These are phyloP conservation scores for Aplocera efformata DNA, from an alignment of 2,888 invertebrate species.

Conservation along the genomic window DNA sequence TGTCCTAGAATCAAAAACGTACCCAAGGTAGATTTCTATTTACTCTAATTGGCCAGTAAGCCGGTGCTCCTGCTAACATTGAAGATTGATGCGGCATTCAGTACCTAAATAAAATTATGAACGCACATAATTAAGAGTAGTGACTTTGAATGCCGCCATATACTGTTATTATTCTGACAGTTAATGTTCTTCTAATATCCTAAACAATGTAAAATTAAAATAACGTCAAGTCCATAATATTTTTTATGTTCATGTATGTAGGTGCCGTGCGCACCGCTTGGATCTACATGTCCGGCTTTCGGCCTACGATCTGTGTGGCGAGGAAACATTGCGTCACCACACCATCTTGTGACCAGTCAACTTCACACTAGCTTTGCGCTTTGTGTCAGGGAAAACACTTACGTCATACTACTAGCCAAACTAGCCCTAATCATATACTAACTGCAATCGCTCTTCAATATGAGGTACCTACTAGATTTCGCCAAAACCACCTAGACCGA, in stretches of 20 bases:
- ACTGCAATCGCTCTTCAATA: conserved; percentile 1
- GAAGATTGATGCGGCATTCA: too few relatives aligned
- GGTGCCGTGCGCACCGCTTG: conserved; percentile 74
- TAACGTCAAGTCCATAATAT: conserved; percentile 52
- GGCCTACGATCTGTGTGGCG: conserved; percentile 55
- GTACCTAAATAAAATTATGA: too few relatives aligned
- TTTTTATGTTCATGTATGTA: conserved; percentile 70
- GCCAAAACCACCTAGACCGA: conserved; percentile 32
- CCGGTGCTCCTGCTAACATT: too few relatives aligned
- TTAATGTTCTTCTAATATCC: conserved; percentile 25
- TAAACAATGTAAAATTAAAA: conserved; percentile 49
- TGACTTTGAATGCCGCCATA: too few relatives aligned
- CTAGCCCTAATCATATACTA: conserved; percentile 8
- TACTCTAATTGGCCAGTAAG: too few relatives aligned
- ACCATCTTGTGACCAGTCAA: conserved; percentile 39
- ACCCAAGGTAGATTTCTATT: too few relatives aligned
- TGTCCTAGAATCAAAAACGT: too few relatives aligned
- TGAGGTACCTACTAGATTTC: conserved; percentile 34
- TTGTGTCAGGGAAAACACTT: conserved; percentile 23
- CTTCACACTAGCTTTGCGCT: conserved; percentile 29
- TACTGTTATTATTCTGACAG: too few relatives aligned
- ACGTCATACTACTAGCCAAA: conserved; percentile 23
- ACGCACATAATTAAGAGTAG: too few relatives aligned
- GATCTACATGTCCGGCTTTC: conserved; percentile 66
- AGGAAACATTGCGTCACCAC: conserved; percentile 67